Conservation (phyloP, 2,888 invertebrate genomes). For the Ochlodes sylvanus region DNA sequence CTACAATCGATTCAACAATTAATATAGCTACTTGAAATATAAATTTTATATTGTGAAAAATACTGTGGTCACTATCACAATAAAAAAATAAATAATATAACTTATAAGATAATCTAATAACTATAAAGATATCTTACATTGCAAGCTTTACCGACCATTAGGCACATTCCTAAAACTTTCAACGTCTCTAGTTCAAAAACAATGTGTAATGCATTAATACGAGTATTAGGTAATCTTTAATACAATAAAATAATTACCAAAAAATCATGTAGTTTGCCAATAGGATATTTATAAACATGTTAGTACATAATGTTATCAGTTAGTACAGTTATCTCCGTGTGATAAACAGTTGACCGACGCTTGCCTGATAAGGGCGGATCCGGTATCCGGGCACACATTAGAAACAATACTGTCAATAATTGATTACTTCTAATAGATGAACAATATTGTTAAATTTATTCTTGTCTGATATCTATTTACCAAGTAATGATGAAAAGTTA, state of each 20-base stretch:
- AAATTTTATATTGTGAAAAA: too few species aligned
- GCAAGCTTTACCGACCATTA: too few species aligned
- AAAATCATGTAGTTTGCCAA: conserved; percentile 30
- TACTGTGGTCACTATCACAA: too few species aligned
- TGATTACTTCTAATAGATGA: conserved; percentile 13
- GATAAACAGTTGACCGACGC: conserved; percentile 62
- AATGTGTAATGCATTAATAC: too few species aligned
- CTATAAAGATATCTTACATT: too few species aligned
- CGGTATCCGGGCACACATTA: conserved; percentile 48
- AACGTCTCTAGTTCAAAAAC: too few species aligned
- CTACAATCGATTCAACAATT: too few species aligned
- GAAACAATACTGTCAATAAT: conserved; percentile 41
- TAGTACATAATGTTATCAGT: conserved; percentile 50
- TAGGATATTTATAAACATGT: conserved; percentile 41
- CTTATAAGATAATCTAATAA: too few species aligned
- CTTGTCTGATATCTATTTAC: not conserved
- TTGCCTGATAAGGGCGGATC: conserved; percentile 51
- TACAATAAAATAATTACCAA: conserved; percentile 38
- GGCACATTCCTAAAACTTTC: too few species aligned
- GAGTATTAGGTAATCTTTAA: conserved; percentile 13
- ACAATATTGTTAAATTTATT: conserved; percentile 11
- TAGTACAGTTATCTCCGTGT: conserved; percentile 50
- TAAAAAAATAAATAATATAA: too few species aligned
- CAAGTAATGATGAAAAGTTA: too few species aligned
- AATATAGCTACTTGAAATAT: too few species aligned